phyloP scores from a whole-genome alignment of 1,140 invertebrate genomes.

The Bombus confusus region DNA sequence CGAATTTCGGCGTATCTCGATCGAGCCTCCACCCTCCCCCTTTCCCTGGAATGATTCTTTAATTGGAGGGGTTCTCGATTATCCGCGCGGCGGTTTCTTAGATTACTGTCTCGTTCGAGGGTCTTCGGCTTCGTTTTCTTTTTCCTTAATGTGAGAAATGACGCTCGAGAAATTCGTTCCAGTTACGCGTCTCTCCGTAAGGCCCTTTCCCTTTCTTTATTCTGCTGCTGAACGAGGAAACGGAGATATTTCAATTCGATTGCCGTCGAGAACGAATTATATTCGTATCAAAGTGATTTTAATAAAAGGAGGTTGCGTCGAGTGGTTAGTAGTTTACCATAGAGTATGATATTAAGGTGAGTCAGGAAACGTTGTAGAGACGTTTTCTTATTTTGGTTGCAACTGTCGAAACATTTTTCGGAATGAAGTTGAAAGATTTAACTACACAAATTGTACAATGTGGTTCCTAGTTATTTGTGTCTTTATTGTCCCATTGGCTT shows the following conservation, averaged over 20 bases:
- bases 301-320: background rate
- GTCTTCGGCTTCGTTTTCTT: slow-evolving; percentile 3
- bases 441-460: too few relatives aligned
- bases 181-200: background rate
- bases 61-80: slow-evolving; percentile 48
- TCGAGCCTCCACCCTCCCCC: background rate
- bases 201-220: background rate
- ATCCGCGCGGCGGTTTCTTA: slow-evolving; percentile 48
- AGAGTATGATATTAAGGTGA: too few relatives aligned
- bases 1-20: slow-evolving; percentile 52
- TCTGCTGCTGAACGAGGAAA: background rate
- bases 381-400: background rate
- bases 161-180: slow-evolving; percentile 4
- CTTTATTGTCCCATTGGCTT: too few relatives aligned
- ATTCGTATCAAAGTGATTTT: background rate
- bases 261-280: too few relatives aligned
- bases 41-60: slow-evolving; percentile 35
- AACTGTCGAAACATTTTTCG: background rate
- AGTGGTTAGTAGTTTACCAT: too few relatives aligned
- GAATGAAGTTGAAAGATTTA: background rate
- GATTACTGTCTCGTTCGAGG: slow-evolving; percentile 34
- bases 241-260: background rate
- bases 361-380: background rate
- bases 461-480: too few relatives aligned
- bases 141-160: slow-evolving; percentile 8